Base-by-base conservation (phyloP, 2,888 invertebrate genomes). In the Vannuccia rotundouncinata region DNA sequence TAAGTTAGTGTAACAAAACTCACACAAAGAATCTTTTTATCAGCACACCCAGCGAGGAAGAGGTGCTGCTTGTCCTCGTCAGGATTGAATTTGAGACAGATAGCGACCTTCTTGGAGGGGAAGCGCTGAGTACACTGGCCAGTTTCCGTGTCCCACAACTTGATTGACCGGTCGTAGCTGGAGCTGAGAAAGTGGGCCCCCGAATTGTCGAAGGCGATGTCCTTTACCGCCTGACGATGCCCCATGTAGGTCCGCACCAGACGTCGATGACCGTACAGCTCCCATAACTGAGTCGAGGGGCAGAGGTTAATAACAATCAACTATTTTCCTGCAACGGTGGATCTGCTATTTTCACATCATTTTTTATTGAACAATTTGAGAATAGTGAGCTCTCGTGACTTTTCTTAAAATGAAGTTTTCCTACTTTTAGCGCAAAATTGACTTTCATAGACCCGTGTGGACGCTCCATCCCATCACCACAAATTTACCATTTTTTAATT, bases 21-120 rank as follows among this genome's bases (percentile, higher is more conserved):
- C 89, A 95, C 95, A 88, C 97, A 99, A 85, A 99, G 94, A 83
- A 99, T 99, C 90, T 99, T 99, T 89, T 99, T 99, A 86, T 99
- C 98, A 0, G 96, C 95, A 0, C 97, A 98, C 80, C 99, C 99
- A 77, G 96, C 95, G 0, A 99, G 95, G 90, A 99, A 98, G 29
- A 99, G 90, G 89, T 98, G 93, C 85, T 98, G 98, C 85, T 98
- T 98, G 85, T 95, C 95, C 77, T 92, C 92, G 85, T 99, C 98
- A 0, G 99, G 99, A 89, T 99, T 93, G 88, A 97, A 99, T 90
- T 96, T 97, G 74, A 94, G 93, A 88, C 98, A 99, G 89, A 97
- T 99, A 0, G 99, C 95, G 85, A 98, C 95, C 89, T 99, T 99
- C 80, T 95, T 91, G 77, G 95, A 96, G 25, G 95, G 95, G 89